Conservation (phyloP, 2,113 vertebrate genomes). For the Oncorhynchus kisutch region DNA sequence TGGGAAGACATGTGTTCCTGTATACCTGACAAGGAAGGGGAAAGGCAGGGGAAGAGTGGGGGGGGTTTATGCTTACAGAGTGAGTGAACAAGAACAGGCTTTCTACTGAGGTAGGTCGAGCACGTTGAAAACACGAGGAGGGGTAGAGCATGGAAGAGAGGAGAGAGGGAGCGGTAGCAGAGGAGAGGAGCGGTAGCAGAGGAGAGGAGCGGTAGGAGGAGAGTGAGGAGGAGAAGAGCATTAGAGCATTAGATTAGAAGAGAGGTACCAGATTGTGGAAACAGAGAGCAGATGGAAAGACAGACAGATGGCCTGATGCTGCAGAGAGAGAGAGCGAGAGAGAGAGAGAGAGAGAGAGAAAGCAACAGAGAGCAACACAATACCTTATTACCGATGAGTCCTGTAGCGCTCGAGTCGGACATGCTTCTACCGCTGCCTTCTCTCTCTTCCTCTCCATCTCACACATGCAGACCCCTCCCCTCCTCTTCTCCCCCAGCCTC, state of each 20-base stretch:
- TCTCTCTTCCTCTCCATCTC: conserved; percentile 62
- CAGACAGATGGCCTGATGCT: neutral
- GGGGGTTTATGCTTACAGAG: conserved; percentile 42
- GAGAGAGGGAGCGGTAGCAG: neutral
- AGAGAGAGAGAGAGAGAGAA: conserved; percentile 19
- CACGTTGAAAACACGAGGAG: neutral
- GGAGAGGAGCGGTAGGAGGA: too few species aligned
- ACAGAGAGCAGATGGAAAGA: neutral
- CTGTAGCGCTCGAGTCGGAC: conserved; percentile 75
- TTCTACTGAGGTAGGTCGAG: conserved; percentile 32
- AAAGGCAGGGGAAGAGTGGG: conserved; percentile 9
- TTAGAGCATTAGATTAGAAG: too few species aligned
- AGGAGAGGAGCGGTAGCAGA: neutral
- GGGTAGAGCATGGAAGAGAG: conserved; percentile 5
- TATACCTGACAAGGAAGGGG: neutral
- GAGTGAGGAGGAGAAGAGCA: too few species aligned
- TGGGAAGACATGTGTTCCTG: neutral
- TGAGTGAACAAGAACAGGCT: conserved; percentile 54
- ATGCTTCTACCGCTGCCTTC: conserved; percentile 65
- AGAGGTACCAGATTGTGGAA: neutral
- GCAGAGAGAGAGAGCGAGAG: conserved; percentile 8
- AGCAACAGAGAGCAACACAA: conserved; percentile 23
- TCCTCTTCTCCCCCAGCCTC: conserved; percentile 18
- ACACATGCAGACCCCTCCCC: conserved; percentile 58
- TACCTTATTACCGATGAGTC: conserved; percentile 77